Evolutionary conservation across 23 tunicate species (phyloP), one percentile per base, ranked within the genome.

Genomic region (Halocynthia roretzi): DNA sequence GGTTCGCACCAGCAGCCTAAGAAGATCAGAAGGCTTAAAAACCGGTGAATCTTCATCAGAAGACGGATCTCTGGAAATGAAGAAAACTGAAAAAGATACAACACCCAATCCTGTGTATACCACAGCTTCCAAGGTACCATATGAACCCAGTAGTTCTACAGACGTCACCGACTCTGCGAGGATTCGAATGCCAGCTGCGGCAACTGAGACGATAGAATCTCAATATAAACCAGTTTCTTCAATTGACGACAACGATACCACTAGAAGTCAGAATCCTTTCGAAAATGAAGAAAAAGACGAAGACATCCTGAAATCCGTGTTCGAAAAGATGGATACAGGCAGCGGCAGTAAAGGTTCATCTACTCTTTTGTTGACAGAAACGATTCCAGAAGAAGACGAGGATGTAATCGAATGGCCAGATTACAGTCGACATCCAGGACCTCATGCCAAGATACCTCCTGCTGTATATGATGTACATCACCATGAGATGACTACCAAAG

Each of bases 321-420:
- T 57, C 0, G 75, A 60, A 51, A 51, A 56, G n/a, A 54, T 62
- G 80, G 85, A 82, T 64, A 31, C 44, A 4, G 80, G 61, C 72
- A 55, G 10, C 22, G 51, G 6, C 50, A 31, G 60, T 20, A 14
- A 52, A 10, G 81, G 77, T 69, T 77, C 58, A 18, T 62, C 67
- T 52, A 40, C 85, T 50, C 73, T 82, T 6, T 58, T 87, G 51
- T 54, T 87, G 8, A 71, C 86, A 63, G 83, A 82, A 61, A 81
- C 93, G 8, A 87, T 87, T 23, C 67, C 54, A 21, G 93, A 87
- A 71, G 93, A 81, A 70, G 93, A 87, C 66, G 92, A 86, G 76
- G 82, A 75, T 49, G 54, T 10, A 19, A 5, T n/a, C 53, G 50
- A 40, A 19, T n/a, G 31, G 44, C 44, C 44, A 31, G 44, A 31